A percentile compares a stretch with the other conserved stretches of the same genome.
phyloP scores from a whole-genome alignment of 1,140 invertebrate genomes.

The Pseudomyrmex gracilis region DNA sequence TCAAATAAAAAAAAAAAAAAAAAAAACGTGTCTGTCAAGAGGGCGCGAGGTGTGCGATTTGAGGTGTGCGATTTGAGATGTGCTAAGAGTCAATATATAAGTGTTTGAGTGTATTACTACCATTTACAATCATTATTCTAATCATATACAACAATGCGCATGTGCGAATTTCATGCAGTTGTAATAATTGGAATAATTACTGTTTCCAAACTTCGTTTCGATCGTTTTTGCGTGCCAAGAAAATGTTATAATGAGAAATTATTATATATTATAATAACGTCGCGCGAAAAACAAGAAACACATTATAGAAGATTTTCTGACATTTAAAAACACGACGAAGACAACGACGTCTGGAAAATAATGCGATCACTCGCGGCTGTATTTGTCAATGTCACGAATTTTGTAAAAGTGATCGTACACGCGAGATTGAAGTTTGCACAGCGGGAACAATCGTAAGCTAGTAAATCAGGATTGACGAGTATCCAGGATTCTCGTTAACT shows the following conservation, averaged over 20 bases:
- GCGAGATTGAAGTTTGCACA: background rate
- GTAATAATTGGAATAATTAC: background rate
- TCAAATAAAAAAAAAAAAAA: constrained; percentile 15
- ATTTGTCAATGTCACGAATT: background rate
- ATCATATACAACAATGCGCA: background rate
- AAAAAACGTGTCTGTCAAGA: background rate
- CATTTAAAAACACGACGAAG: background rate
- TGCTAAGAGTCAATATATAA: too few species aligned
- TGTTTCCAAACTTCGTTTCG: background rate
- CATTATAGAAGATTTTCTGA: background rate
- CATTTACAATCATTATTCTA: too few species aligned
- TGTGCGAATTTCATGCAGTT: background rate
- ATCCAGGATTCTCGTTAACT: constrained; percentile 38
- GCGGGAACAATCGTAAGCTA: background rate
- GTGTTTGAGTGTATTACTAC: too few species aligned
- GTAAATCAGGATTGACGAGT: constrained; percentile 6
- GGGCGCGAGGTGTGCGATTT: background rate
- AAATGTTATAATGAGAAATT: background rate
- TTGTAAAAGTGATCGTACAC: background rate
- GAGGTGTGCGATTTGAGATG: background rate
- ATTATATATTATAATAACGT: background rate
- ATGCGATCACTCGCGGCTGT: background rate
- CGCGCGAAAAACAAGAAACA: background rate
- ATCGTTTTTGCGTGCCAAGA: background rate
- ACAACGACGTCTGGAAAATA: background rate